A percentile compares a stretch with the other conserved stretches of the same genome.
Conservation (phyloP, 2,888 invertebrate genomes). For the Polydrusus pterygomalis region DNA sequence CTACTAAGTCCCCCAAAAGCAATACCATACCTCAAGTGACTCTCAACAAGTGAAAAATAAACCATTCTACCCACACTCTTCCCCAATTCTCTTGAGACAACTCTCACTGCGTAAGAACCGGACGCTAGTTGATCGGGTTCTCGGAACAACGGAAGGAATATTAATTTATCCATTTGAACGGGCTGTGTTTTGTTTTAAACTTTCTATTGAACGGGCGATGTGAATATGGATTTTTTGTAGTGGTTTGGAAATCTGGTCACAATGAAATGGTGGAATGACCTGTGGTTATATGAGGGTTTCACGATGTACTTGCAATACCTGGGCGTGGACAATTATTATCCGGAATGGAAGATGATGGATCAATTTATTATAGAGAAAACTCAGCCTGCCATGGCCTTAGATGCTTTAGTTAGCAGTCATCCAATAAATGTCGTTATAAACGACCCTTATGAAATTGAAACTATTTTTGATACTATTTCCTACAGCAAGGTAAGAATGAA, state of each 20-base stretch:
- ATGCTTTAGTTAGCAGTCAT: constrained; percentile 82
- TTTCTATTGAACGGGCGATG: too few species aligned
- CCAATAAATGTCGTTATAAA: constrained; percentile 81
- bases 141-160: too few species aligned
- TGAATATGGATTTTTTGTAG: constrained; percentile 64
- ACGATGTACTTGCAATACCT: constrained; percentile 89
- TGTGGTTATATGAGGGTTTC: constrained; percentile 93
- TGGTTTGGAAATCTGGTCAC: constrained; percentile 96
- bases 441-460: constrained; percentile 82
- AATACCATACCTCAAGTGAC: too few species aligned
- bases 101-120: too few species aligned
- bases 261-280: constrained; percentile 95
- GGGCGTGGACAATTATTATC: constrained; percentile 78
- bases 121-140: too few species aligned
- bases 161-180: too few species aligned
- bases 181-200: too few species aligned
- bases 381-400: constrained; percentile 80
- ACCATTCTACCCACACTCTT: too few species aligned
- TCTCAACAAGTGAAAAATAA: too few species aligned
- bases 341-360: constrained; percentile 82
- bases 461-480: constrained; percentile 84
- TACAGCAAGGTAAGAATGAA: constrained; percentile 82
- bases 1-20: too few species aligned
- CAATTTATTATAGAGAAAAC: constrained; percentile 82
- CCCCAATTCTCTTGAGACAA: too few species aligned